These are phyloP conservation scores for Parazoanthus darwini DNA, from an alignment of 92 coral and sea anemone species.

Conservation along the genomic window DNA sequence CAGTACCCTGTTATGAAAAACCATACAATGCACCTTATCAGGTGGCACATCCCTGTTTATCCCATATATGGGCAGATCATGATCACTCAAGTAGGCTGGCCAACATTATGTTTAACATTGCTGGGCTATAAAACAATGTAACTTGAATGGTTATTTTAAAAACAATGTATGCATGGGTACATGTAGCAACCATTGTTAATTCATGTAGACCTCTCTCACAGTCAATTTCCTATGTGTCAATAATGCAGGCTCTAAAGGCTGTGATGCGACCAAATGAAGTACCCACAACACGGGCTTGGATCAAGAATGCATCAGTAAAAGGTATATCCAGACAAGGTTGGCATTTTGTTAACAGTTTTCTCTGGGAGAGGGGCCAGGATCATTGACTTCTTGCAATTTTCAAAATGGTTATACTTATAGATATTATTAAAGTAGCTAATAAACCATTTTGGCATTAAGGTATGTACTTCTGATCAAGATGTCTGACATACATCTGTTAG, in stretches of 20 bases:
- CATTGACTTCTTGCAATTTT: no score
- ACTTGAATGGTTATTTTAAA: not conserved
- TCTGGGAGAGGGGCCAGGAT: no score
- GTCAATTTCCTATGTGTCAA: not conserved
- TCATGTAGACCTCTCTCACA: no score
- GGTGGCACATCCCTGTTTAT: no score
- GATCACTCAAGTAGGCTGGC: not conserved
- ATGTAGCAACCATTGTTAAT: not conserved
- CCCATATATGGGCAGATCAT: no score
- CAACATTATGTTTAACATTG: not conserved
- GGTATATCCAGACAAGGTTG: constrained; percentile 31
- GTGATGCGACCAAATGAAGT: constrained; percentile 65
- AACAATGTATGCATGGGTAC: not conserved
- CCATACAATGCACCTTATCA: no score
- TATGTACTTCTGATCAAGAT: no score
- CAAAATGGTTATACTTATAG: no score
- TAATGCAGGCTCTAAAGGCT: constrained; percentile 70
- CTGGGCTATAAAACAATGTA: not conserved
- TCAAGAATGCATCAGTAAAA: constrained; percentile 70
- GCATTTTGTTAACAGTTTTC: not conserved
- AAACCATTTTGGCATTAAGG: no score
- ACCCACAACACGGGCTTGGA: constrained; percentile 78
- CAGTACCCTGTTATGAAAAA: no score
- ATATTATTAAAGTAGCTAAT: no score
- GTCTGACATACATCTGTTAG: no score